Evolutionary conservation across 2,797 vertebrate species (phyloP).

Genomic region (Phoxinus dragarum): DNA sequence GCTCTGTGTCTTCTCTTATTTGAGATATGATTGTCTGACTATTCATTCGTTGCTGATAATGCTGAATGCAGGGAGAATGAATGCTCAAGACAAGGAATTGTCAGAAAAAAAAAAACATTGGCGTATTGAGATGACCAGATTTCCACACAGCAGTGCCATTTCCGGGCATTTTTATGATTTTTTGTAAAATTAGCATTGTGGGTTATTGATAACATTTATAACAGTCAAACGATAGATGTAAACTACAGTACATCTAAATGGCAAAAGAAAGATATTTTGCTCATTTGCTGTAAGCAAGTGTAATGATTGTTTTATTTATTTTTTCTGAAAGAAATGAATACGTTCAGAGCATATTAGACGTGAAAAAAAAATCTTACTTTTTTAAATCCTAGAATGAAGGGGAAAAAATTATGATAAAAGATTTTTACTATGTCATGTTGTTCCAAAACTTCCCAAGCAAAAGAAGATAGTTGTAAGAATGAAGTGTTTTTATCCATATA

Average conservation of each 20-base stretch:
- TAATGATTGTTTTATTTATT: not conserved
- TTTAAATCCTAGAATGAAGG: not conserved
- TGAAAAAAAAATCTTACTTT: too few relatives aligned
- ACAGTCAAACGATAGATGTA: not conserved
- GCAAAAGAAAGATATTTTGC: not conserved
- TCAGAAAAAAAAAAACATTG: not conserved
- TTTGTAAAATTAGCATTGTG: not conserved
- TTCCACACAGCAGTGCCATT: not conserved
- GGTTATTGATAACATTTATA: slow-evolving; percentile 12
- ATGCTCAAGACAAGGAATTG: slow-evolving; percentile 33
- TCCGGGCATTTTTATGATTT: slow-evolving; percentile 2
- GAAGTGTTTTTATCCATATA: not conserved
- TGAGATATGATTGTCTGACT: slow-evolving; percentile 55
- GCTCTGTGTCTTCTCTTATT: slow-evolving; percentile 47
- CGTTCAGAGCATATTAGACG: not conserved
- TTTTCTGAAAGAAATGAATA: not conserved
- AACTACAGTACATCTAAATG: not conserved
- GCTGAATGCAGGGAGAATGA: slow-evolving; percentile 39
- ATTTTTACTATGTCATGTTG: not conserved
- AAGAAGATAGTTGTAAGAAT: not conserved
- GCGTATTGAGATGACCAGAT: slow-evolving; percentile 9
- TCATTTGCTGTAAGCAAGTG: not conserved
- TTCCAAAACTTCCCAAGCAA: not conserved
- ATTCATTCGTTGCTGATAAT: slow-evolving; percentile 29
- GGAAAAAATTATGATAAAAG: too few relatives aligned